Conservation (phyloP, 2,113 vertebrate genomes). For the Donacobius atricapilla region DNA sequence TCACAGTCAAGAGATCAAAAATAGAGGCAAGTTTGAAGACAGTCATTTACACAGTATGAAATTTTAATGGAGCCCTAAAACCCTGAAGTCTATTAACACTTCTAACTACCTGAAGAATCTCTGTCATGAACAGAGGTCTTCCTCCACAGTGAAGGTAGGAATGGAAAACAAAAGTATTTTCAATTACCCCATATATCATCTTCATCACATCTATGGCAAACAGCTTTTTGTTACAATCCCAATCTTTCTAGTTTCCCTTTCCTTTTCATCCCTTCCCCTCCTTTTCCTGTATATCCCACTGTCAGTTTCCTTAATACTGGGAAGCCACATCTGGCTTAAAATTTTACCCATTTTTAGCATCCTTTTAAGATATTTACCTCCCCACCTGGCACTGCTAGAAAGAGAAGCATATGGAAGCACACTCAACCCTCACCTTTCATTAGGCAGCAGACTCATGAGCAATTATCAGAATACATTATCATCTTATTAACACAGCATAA, state of each 20-base stretch:
- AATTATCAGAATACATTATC: neutral
- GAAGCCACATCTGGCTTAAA: neutral
- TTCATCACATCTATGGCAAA: neutral
- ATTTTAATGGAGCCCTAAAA: neutral
- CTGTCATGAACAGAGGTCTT: neutral
- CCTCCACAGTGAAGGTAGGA: neutral
- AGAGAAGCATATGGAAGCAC: neutral
- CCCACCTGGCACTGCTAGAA: neutral
- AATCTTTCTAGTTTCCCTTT: neutral
- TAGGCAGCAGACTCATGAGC: neutral
- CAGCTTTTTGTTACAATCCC: neutral
- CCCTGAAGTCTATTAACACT: neutral
- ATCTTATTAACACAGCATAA: neutral
- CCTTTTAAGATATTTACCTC: neutral
- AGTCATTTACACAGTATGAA: neutral
- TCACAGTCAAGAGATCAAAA: neutral
- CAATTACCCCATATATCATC: neutral
- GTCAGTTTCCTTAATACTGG: neutral
- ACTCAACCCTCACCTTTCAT: neutral
- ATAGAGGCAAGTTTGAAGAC: neutral
- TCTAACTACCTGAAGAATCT: neutral
- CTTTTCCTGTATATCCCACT: neutral
- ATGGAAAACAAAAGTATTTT: neutral
- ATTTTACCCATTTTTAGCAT: neutral
- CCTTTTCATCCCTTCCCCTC: neutral